These are phyloP conservation scores for Aspidapion aeneum DNA, from an alignment of 2,888 invertebrate species.

Conservation along the genomic window DNA sequence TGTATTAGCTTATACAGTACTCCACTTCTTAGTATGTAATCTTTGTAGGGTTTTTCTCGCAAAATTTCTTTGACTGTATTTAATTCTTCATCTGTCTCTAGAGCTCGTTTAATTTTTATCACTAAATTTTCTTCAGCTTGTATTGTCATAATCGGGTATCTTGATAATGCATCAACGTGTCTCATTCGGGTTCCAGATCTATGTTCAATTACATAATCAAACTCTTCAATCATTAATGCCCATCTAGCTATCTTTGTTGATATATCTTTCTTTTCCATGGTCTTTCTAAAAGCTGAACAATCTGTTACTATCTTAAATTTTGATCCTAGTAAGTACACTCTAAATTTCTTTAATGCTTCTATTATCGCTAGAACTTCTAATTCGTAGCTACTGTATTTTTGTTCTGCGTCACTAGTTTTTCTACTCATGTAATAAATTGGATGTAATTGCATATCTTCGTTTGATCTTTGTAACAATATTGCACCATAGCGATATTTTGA, in stretches of 20 bases:
- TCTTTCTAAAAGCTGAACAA: slow-evolving; percentile 16
- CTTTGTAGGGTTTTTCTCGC: slow-evolving; percentile 10
- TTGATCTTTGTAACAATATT: slow-evolving; percentile 30
- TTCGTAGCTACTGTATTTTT: slow-evolving; percentile 38
- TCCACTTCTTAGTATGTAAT: slow-evolving; percentile 19
- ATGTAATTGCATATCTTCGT: slow-evolving; percentile 30
- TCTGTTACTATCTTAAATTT: slow-evolving; percentile 23
- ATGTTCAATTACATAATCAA: slow-evolving; percentile 34
- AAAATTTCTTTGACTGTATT: slow-evolving; percentile 19
- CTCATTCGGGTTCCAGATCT: slow-evolving; percentile 30
- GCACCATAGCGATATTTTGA: slow-evolving; percentile 32
- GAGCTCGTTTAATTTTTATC: background rate
- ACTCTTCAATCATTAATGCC: slow-evolving; percentile 29
- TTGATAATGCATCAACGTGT: slow-evolving; percentile 34
- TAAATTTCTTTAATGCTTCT: slow-evolving; percentile 30
- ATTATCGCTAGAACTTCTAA: slow-evolving; percentile 38
- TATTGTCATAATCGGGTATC: no score
- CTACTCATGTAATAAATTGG: slow-evolving; percentile 37
- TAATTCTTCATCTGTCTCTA: background rate
- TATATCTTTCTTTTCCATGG: background rate
- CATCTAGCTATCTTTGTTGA: background rate
- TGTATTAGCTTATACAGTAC: slow-evolving; percentile 21
- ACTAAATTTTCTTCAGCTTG: no score
- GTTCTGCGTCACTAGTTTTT: slow-evolving; percentile 34
- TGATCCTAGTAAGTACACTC: slow-evolving; percentile 34